Percentiles rank a stretch among this genome's conserved stretches.
Evolutionary conservation across 2,888 invertebrate genomes (phyloP).

Genomic region (Ferdinandea cuprea): DNA sequence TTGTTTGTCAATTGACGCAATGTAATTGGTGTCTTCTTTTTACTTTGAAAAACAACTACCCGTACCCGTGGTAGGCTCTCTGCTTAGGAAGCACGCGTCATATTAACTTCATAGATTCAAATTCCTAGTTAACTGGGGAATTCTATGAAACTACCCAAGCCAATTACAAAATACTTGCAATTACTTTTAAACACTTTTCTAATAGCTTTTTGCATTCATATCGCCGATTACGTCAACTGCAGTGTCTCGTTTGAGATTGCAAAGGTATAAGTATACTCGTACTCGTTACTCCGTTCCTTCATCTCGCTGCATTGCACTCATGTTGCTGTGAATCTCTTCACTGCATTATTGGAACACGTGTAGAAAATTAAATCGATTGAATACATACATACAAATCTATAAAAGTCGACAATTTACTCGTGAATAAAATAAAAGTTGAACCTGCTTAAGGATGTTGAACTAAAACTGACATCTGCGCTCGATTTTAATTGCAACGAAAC

Average conservation of each 20-base stretch:
- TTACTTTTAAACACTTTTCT: conserved; percentile 43
- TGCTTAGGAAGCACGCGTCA: conserved; percentile 34
- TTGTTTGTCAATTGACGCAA: too few relatives aligned
- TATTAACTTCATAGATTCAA: not conserved
- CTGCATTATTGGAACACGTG: not conserved
- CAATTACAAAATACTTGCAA: conserved; percentile 55
- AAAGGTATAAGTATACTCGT: not conserved
- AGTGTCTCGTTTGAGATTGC: not conserved
- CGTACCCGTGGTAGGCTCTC: too few relatives aligned
- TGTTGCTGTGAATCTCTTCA: conserved; percentile 16
- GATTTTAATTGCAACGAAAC: conserved; percentile 50
- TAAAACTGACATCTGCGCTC: conserved; percentile 20
- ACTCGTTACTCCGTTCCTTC: conserved; percentile 5
- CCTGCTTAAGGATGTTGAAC: conserved; percentile 36
- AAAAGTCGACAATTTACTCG: conserved; percentile 12
- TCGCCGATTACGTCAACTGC: conserved; percentile 29
- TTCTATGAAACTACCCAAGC: conserved; percentile 18
- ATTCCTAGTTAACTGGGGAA: conserved; percentile 7
- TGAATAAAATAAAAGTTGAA: conserved; percentile 5
- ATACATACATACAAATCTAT: conserved; percentile 17
- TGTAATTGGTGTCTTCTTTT: too few relatives aligned
- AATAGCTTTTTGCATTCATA: conserved; percentile 18
- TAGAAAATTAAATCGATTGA: conserved; percentile 5
- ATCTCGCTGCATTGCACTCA: conserved; percentile 1
- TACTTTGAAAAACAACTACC: too few relatives aligned